Base-by-base conservation (phyloP, 1,140 invertebrate species). In the Gryllus bimaculatus region DNA sequence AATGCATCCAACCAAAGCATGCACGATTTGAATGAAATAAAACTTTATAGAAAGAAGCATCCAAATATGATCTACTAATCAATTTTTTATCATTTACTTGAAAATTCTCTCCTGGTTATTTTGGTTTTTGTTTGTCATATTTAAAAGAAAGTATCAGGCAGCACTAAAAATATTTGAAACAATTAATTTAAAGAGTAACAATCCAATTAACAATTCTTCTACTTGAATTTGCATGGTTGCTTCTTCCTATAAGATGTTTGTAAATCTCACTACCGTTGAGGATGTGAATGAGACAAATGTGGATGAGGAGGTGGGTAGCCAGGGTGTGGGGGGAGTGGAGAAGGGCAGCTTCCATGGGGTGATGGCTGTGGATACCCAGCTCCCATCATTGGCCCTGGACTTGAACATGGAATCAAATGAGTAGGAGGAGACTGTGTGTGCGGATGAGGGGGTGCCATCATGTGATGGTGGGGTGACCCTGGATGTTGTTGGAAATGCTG, bases 251-350 rank as follows among this genome's bases (percentile, higher is more conserved):
- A 39, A 39, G 26, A 39, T 39, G 26, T 39, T 39, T 39, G 26
- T 39, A 39, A 39, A 39, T 39, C 26, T 39, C 47, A 79, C 80
- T 92, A 93, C 89, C 92, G 91, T 85, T 93, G 92, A 74, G 90
- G 89, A 84, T 93, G 92, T 79, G 89, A 88, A 84, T 91, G 90
- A 82, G 89, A 88, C 87, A 90, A 89, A 81, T 90, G 89, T 49
- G 88, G 88, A 48, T 81, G 81, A 47, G 81, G 80, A 20, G 79
- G 81, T 85, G 88, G 88, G 81, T 88, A 88, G 81, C 85, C 84
- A 18, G 86, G 83, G 82, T 89, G 88, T 81, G 88, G 86, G 80
- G 89, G 89, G 54, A 90, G 89, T 21, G 90, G 90, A 73, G 89
- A 89, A 48, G 90, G 89, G 82, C 89, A 90, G 82, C 89, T 54